Base-by-base conservation (phyloP, 53 echinoderm and acorn worm species). In the Hippasteria phrygiana region DNA sequence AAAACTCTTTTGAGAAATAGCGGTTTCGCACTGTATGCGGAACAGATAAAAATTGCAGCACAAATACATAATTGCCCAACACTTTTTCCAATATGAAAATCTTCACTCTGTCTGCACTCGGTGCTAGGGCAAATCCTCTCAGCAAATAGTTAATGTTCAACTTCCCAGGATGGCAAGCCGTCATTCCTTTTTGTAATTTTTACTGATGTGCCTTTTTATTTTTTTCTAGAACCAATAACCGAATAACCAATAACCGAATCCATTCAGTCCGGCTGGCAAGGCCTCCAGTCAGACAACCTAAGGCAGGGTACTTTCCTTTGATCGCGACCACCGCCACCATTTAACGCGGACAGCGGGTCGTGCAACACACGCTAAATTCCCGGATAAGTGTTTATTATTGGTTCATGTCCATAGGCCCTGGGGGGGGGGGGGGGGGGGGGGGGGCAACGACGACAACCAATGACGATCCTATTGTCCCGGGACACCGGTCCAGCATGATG, bases 341-440 rank as follows among this genome's bases (percentile, higher is more conserved):
- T 56, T 47, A 79, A 41, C 35, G 40, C 37, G 54, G 41, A 37
- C 27, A 56, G 62, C 59, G 38, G 46, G 28, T 79, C 79, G 62
- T 79, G 79, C 55, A 79, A 79, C 79, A 24, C 56, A 79, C 56
- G 62, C 39, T 82, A 82, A 82, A 82, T 65, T 82, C 64, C 73
- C 29, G 29, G 66, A 27, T 82, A 82, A 82, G 66, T 66, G 82
- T 82, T 62, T 82, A 82, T 82, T 82, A 82, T 82, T 65, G 66
- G 64, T 82, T 82, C 82, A 64, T 82, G 66, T 82, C 65, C 33
- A 65, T 29, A 66, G 81, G 82, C 56, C 56, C 59, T 3, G 32
- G 34, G 73, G 73, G 43, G 41, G 41, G 73, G 43, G 42, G 42
- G 43, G 73, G 42, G 24, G 73, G 32, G 8, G 24, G 24, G 73